A percentile compares a stretch with the other conserved stretches of the same genome.
These are phyloP conservation scores for Hystrix brachyura DNA, from an alignment of 2,113 vertebrate genomes.

Conservation along the genomic window DNA sequence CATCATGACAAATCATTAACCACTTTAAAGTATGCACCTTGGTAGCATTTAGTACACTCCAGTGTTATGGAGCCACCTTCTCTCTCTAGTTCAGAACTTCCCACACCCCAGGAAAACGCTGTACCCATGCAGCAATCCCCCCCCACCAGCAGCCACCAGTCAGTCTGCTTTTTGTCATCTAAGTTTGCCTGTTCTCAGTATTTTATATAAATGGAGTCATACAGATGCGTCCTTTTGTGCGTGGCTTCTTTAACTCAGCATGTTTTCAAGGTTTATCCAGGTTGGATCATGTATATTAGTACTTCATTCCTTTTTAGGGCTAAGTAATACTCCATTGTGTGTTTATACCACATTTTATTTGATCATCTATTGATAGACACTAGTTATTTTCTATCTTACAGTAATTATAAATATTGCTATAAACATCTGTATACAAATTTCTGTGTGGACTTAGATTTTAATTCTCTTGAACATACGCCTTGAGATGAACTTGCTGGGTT, in stretches of 20 bases:
- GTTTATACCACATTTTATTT: not conserved
- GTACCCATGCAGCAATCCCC: rapidly evolving
- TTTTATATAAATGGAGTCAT: no score
- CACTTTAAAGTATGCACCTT: not conserved
- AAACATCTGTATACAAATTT: not conserved
- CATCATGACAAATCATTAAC: not conserved
- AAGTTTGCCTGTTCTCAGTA: not conserved
- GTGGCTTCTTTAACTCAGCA: not conserved
- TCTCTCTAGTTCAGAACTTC: not conserved
- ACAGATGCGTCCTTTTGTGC: not conserved
- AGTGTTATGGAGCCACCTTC: no score
- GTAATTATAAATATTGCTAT: not conserved
- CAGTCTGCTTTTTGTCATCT: rapidly evolving
- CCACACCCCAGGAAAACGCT: not conserved
- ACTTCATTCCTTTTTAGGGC: not conserved
- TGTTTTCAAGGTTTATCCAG: not conserved
- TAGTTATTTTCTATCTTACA: not conserved
- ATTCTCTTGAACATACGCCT: not conserved
- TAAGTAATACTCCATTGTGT: not conserved
- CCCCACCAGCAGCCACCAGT: not conserved
- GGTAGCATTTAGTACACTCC: not conserved
- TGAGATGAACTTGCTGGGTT: not conserved
- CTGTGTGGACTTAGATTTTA: not conserved
- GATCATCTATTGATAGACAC: not conserved
- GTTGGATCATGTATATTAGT: not conserved